Conservation (phyloP, 1,140 invertebrate genomes). For the Aphidius gifuensis region DNA sequence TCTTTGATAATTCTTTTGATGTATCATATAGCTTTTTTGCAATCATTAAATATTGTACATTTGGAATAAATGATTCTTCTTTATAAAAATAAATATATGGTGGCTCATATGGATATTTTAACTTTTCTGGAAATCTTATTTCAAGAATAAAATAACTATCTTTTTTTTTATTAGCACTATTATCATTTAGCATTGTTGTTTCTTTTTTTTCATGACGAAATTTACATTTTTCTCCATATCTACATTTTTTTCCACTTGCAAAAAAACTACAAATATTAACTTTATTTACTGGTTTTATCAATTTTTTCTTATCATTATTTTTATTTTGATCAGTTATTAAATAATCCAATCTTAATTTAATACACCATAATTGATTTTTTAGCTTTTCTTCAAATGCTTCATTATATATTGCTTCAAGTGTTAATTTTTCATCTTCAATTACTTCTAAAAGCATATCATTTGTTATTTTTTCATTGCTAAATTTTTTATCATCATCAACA, state of each 20-base stretch:
- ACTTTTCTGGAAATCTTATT: constrained; percentile 66
- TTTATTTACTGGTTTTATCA: constrained; percentile 46
- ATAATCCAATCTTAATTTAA: constrained; percentile 67
- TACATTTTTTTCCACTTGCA: constrained; percentile 62
- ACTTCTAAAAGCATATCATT: constrained; percentile 50
- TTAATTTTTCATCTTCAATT: constrained; percentile 67
- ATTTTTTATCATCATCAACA: constrained; percentile 30
- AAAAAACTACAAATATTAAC: constrained; percentile 65
- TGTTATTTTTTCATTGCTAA: too few species aligned
- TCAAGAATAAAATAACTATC: constrained; percentile 63
- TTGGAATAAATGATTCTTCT: constrained; percentile 59
- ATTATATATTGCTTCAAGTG: constrained; percentile 72
- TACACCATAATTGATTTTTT: constrained; percentile 62
- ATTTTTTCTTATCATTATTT: constrained; percentile 46
- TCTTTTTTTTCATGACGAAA: constrained; percentile 64
- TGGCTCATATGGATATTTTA: constrained; percentile 69
- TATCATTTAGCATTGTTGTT: constrained; percentile 38
- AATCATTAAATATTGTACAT: constrained; percentile 62
- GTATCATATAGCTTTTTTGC: constrained; percentile 63
- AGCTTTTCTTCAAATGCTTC: constrained; percentile 65
- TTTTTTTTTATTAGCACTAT: constrained; percentile 30
- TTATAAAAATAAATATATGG: constrained; percentile 66
- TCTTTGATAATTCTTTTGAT: constrained; percentile 60
- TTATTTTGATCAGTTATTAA: constrained; percentile 61
- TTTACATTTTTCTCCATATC: constrained; percentile 67